Base-by-base conservation (phyloP, 2,113 vertebrate genomes). In the Collichthys lucidus region DNA sequence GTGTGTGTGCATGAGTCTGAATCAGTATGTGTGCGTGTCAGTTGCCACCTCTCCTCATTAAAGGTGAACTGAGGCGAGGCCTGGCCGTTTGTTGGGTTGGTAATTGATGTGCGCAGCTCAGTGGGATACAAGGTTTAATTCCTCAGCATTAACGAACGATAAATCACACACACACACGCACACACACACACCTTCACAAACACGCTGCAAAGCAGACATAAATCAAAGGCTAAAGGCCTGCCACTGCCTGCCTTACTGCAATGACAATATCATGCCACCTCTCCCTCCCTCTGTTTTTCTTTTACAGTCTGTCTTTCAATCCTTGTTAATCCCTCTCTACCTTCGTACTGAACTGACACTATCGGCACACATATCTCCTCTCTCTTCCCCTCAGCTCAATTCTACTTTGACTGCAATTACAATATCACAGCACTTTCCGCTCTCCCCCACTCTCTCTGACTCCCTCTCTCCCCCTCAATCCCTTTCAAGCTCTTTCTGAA, bases 201-300 rank as follows among this genome's bases (percentile, higher is more conserved):
- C 84, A 82, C 74, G 26, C 61, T 14, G 49, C 16, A 46, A 84
- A 79, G 75, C 73, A 90, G 84, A 84, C 89, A 93, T 93, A 89
- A 91, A 92, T 94, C 91, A 93, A 88, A 90, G 74, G 77, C 80
- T 86, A 87, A 91, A 83, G 86, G 83, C 82, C 85, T 92, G 90
- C 79, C 86, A 85, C 74, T 61, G 79, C 79, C 73, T 77, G 79
- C 74, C 26, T 83, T 59, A 72, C 86, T 78, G 63, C 85, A 65
- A 81, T 89, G 88, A 89, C 89, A 89, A 79, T 89, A 89, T 91
- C 84, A 91, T 71, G 71, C 44, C 78, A 74, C 85, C 81, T 82
- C 70, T 88, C 74, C 69, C 75, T 86, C 64, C 79, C 76, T 80
- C 60, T 64, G 71, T 78, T 87, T 90, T 84, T 57, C 74, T 76